A percentile compares a stretch with the other conserved stretches of the same genome.
phyloP scores from a whole-genome alignment of 2,888 invertebrate genomes.

The Chaitophorus viminalis region DNA sequence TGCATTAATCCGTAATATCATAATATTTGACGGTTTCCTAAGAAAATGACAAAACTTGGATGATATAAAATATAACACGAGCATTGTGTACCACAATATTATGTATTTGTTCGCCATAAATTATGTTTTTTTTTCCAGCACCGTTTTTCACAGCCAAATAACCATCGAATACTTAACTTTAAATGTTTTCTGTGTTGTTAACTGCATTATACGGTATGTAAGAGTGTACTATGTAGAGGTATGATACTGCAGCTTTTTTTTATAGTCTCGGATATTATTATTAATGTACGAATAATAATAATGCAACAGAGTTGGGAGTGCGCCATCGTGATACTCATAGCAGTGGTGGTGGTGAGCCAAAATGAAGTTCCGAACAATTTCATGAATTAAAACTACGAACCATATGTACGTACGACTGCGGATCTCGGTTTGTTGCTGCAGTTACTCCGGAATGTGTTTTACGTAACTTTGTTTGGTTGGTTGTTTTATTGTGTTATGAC shows the following conservation, averaged over 20 bases:
- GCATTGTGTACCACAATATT: no score
- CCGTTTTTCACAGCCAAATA: no score
- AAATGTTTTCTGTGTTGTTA: no score
- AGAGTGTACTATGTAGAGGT: no score
- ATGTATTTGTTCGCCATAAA: no score
- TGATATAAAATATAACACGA: no score
- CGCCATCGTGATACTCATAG: constrained; percentile 13
- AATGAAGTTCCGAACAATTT: constrained; percentile 15
- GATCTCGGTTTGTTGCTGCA: background rate
- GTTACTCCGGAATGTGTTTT: constrained; percentile 14
- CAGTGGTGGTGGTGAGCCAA: constrained; percentile 35
- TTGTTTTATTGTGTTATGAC: constrained; percentile 10
- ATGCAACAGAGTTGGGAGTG: background rate
- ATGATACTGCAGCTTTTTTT: background rate
- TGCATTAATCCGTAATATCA: no score
- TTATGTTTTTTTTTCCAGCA: no score
- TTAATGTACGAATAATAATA: constrained; percentile 22
- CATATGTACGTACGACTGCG: constrained; percentile 1
- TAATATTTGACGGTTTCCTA: no score
- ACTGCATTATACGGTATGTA: no score
- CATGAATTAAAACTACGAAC: constrained; percentile 26
- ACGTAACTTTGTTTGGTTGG: constrained; percentile 3
- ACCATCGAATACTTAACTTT: no score
- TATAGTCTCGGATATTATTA: background rate
- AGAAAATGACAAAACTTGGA: no score